Conservation (phyloP, 2,888 invertebrate species). For the Cremastinae sp. region DNA sequence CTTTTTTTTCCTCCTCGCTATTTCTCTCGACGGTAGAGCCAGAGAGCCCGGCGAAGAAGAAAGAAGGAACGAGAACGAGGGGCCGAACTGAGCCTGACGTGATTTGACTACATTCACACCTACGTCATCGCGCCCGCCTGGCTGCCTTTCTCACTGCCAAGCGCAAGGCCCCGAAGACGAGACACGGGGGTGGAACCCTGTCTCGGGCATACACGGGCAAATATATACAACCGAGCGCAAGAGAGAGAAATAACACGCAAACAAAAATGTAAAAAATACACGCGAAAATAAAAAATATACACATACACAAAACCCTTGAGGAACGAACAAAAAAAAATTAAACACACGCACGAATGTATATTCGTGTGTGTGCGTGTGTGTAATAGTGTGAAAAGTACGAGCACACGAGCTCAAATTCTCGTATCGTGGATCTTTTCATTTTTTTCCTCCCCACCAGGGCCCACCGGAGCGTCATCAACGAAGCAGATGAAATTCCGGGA, state of each 20-base stretch:
- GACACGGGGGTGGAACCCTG: slow-evolving; percentile 64
- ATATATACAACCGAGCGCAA: background rate
- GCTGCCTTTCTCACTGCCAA: slow-evolving; percentile 42
- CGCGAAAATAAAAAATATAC: too few species aligned
- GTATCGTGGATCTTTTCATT: too few species aligned
- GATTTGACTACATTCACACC: slow-evolving; percentile 78
- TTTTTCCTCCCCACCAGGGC: too few species aligned
- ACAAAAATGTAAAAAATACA: background rate
- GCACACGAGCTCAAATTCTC: too few species aligned
- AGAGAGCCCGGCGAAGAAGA: slow-evolving; percentile 2
- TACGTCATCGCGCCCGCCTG: slow-evolving; percentile 68
- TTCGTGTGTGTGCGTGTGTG: too few species aligned
- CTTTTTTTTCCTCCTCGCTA: slow-evolving; percentile 12
- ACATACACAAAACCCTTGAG: too few species aligned
- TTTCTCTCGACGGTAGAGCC: slow-evolving; percentile 23
- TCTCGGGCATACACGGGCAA: slow-evolving; percentile 25
- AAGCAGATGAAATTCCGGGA: slow-evolving; percentile 32
- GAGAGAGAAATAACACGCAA: background rate
- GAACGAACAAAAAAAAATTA: too few species aligned
- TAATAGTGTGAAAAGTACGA: too few species aligned
- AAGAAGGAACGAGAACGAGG: slow-evolving; percentile 38
- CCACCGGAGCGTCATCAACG: slow-evolving; percentile 18
- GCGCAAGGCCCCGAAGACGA: slow-evolving; percentile 51
- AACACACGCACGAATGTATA: too few species aligned
- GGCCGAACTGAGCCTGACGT: slow-evolving; percentile 72